Evolutionary conservation across 2,797 vertebrate species (phyloP), one percentile per base, ranked within the genome.

Genomic region (Danio aesculapii): DNA sequence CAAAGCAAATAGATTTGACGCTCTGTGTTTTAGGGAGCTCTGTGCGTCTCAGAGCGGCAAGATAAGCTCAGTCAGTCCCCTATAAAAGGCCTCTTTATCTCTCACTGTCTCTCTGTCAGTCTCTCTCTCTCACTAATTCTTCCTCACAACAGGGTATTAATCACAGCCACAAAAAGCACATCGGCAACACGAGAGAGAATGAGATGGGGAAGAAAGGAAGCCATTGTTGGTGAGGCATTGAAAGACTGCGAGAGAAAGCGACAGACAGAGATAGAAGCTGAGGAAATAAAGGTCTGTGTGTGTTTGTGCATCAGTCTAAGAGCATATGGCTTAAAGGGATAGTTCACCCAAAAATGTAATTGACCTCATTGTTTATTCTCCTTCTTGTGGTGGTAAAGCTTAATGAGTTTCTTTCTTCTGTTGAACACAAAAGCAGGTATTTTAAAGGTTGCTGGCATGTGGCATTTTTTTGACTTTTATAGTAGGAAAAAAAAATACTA

Each of bases 161-260:
- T 77, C 43, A 63, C 85, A 53, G 77, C 83, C 84, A 79, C 47
- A 79, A 72, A 79, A 72, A 79, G 59, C 58, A 50, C n/a, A 50
- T 52, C 59, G 55, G 39, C 47, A 4, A 6, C 30, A 19, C 39
- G 8, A 47, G 39, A 43, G 77, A 75, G 50, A 75, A 59, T 74
- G 78, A 85, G 53, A 73, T 77, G 64, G 78, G 75, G 13, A 84
- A 79, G 14, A 64, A 47, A 44, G 63, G 55, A 64, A 69, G 62
- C 52, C 57, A 63, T 30, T 57, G 68, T 52, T 49, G 50, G 43
- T 3, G 19, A 39, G 41, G 61, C 47, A 72, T 55, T 53, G 43
- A 68, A 14, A 73, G 61, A 17, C 47, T 53, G 39, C 44, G 8
- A 49, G 21, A 58, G 63, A 71, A 83, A 78, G 39, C 59, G 14